Base-by-base conservation (phyloP, 2,797 vertebrate genomes). In the Echeneis naucrates region DNA sequence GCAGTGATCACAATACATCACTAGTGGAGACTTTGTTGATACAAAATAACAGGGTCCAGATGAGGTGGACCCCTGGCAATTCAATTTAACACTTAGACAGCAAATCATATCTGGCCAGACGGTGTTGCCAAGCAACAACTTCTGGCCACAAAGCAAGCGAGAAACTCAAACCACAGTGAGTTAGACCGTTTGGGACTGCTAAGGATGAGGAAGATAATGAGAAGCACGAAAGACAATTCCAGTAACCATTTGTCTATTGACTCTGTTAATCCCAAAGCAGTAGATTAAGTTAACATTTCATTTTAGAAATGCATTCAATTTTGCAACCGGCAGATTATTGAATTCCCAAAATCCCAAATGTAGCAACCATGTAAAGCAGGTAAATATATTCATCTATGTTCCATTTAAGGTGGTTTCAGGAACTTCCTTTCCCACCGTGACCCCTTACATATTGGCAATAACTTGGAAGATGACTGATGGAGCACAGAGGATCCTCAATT, bases 371-470 rank as follows among this genome's bases (percentile, higher is more conserved):
- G 40, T 63, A 45, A 40, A 59, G 50, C n/a, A n/a, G n/a, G n/a
- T n/a, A n/a, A n/a, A n/a, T n/a, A n/a, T n/a, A n/a, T n/a, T n/a
- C n/a, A n/a, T n/a, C n/a, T n/a, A n/a, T 10, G 23, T 5, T 21
- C 33, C 16, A 60, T 57, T 53, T 42, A 37, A 62, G 5, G n/a
- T 48, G 35, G 45, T 56, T 60, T 66, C 1, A 55, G 35, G 9
- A 88, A 78, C 78, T 45, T 83, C 78, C 73, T 81, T 77, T 87
- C 84, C 88, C 74, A 85, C 81, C 74, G 83, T 77, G 88, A 87
- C 85, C 89, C 89, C 66, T 86, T 79, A 89, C 65, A 79, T 65
- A 86, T 69, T 86, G 89, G 87, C 79, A 87, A 87, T 77, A 75
- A 84, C 68, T 85, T 77, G 83, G 81, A 88, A 78, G 76, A 76